Conservation (phyloP, 2,113 vertebrate species). For the Petrocephalus zakoni region DNA sequence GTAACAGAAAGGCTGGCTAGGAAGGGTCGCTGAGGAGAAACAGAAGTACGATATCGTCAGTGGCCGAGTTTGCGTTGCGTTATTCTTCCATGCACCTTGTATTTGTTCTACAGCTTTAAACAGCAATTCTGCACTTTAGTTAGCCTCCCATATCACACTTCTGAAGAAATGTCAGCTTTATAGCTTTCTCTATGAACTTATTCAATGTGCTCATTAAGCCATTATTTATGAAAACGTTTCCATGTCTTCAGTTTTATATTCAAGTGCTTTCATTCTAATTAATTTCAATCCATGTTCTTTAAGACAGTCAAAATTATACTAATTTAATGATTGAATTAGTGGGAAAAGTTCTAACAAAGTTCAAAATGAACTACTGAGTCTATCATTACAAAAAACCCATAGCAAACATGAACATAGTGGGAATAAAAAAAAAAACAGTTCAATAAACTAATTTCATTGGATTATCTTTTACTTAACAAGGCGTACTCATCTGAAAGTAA, state of each 20-base stretch:
- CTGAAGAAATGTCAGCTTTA: not conserved
- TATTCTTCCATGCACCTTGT: not conserved
- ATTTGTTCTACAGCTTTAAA: not conserved
- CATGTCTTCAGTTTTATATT: not conserved
- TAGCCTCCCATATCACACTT: not conserved
- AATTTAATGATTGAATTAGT: not conserved
- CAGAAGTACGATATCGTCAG: not conserved
- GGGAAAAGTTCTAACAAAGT: conserved; percentile 22
- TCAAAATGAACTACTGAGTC: conserved; percentile 46
- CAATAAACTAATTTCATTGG: conserved; percentile 62
- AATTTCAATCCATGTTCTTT: conserved; percentile 27
- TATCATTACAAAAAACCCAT: conserved; percentile 47
- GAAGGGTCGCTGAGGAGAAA: not conserved
- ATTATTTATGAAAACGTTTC: not conserved
- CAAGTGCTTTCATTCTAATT: not conserved
- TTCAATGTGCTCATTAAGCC: not conserved
- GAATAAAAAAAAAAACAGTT: conserved; percentile 41
- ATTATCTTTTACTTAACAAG: conserved; percentile 64
- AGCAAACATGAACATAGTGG: conserved; percentile 45
- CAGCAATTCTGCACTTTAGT: not conserved
- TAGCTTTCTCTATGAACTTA: not conserved
- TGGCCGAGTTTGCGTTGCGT: not conserved
- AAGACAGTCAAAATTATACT: conserved; percentile 31
- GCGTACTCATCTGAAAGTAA: conserved; percentile 65
- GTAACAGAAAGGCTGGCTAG: not conserved